A percentile compares a stretch with the other conserved stretches of the same genome.
Conservation (phyloP, 2,797 vertebrate species). For the Lepilemur septentrionalis region DNA sequence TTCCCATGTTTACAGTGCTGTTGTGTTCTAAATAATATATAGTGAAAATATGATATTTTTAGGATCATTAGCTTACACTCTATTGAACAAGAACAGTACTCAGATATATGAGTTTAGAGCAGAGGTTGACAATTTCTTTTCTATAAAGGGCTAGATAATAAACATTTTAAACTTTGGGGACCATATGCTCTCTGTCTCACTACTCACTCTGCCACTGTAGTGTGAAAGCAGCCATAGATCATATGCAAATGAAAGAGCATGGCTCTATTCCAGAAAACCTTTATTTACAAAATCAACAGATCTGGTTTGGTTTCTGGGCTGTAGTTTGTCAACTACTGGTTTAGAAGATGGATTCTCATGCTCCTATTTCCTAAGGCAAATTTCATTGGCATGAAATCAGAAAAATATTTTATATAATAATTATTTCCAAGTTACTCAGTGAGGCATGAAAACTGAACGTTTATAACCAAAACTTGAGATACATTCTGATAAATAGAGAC, state of each 20-base stretch:
- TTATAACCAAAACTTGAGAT: slow-evolving; percentile 4
- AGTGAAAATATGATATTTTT: not conserved
- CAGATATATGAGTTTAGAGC: not conserved
- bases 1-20: not conserved
- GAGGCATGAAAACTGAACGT: not conserved
- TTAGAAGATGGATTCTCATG: not conserved
- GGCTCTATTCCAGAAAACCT: not conserved
- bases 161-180: slow-evolving; percentile 32
- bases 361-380: not conserved
- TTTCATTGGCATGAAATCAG: not conserved
- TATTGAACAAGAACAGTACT: not conserved
- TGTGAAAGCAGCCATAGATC: not conserved
- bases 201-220: not conserved
- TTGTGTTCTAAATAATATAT: slow-evolving; percentile 20
- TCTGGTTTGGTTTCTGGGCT: not conserved
- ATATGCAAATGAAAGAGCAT: not conserved
- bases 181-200: not conserved
- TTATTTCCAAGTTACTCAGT: slow-evolving; percentile 6
- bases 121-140: not conserved
- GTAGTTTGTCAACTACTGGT: not conserved
- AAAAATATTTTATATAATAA: not conserved
- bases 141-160: not conserved
- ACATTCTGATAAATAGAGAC: not conserved
- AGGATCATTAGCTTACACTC: not conserved
- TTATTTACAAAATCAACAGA: slow-evolving; percentile 17